These are phyloP conservation scores for Trichonephila inaurata DNA, from an alignment of 1,140 invertebrate species.

Conservation along the genomic window DNA sequence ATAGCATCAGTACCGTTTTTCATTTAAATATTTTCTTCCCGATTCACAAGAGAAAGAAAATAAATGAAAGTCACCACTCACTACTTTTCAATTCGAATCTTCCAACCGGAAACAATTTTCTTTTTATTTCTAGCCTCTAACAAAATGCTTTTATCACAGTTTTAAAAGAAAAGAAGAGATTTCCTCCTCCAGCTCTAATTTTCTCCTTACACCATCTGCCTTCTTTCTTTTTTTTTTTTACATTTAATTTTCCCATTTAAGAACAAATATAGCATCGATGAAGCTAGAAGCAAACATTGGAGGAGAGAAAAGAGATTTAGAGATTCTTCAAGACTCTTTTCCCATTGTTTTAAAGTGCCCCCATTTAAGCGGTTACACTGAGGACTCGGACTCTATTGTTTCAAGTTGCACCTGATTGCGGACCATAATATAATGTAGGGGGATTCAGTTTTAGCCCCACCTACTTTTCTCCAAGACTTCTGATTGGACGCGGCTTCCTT, in stretches of 20 bases:
- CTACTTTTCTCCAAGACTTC: slow-evolving; percentile 45
- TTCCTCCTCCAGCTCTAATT: slow-evolving; percentile 57
- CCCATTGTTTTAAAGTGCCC: slow-evolving; percentile 61
- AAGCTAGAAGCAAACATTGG: slow-evolving; percentile 67
- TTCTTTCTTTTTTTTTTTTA: slow-evolving; percentile 33
- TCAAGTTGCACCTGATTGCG: slow-evolving; percentile 65
- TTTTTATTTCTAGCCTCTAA: slow-evolving; percentile 70
- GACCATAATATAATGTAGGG: slow-evolving; percentile 47
- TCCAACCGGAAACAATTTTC: slow-evolving; percentile 61
- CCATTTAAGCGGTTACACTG: slow-evolving; percentile 65
- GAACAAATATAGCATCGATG: slow-evolving; percentile 65
- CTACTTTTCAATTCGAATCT: slow-evolving; percentile 36
- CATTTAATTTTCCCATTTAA: slow-evolving; percentile 64
- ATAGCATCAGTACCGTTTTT: slow-evolving; percentile 27
- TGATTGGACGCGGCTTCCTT: slow-evolving; percentile 71
- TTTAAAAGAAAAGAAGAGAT: slow-evolving; percentile 45
- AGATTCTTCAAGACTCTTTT: slow-evolving; percentile 48
- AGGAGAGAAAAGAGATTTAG: slow-evolving; percentile 54
- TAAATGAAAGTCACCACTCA: slow-evolving; percentile 30
- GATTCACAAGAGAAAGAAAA: slow-evolving; percentile 43
- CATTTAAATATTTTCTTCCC: slow-evolving; percentile 73
- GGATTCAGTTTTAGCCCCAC: slow-evolving; percentile 20
- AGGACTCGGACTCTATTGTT: slow-evolving; percentile 60
- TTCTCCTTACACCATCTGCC: slow-evolving; percentile 26
- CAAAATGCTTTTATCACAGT: slow-evolving; percentile 67